Percentiles rank a stretch among this genome's conserved stretches.
Evolutionary conservation across 2,113 vertebrate genomes (phyloP).

Genomic region (Hippocampus abdominalis): DNA sequence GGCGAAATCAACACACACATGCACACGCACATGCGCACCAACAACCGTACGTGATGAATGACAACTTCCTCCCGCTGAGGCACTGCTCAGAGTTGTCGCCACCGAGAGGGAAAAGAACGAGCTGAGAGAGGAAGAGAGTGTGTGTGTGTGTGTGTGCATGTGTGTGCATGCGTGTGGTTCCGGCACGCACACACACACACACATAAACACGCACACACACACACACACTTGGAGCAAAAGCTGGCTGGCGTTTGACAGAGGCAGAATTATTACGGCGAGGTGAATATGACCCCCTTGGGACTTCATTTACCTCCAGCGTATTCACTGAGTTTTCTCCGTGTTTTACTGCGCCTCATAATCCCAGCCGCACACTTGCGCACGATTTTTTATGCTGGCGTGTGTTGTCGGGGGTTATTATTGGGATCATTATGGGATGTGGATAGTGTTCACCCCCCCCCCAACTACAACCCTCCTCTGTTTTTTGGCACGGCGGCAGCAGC

Average conservation of each 20-base stretch:
- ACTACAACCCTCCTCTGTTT: slow-evolving; percentile 29
- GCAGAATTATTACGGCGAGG: slow-evolving; percentile 72
- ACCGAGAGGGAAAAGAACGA: slow-evolving; percentile 28
- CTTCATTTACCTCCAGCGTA: slow-evolving; percentile 79
- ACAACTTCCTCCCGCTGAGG: slow-evolving; percentile 60
- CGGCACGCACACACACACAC: slow-evolving; percentile 26
- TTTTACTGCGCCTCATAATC: slow-evolving; percentile 77
- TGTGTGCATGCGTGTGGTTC: slow-evolving; percentile 34
- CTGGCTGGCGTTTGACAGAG: slow-evolving; percentile 71
- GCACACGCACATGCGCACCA: neutral
- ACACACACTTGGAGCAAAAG: slow-evolving; percentile 48
- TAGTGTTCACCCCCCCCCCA: slow-evolving; percentile 50
- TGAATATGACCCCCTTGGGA: slow-evolving; percentile 74
- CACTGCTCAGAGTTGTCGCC: slow-evolving; percentile 58
- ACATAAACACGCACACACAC: slow-evolving; percentile 33
- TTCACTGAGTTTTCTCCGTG: slow-evolving; percentile 73
- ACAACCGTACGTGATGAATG: slow-evolving; percentile 60
- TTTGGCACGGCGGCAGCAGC: slow-evolving; percentile 2
- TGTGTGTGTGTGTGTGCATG: slow-evolving; percentile 19
- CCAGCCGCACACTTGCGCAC: slow-evolving; percentile 60
- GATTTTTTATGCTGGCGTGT: slow-evolving; percentile 65
- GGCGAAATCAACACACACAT: slow-evolving; percentile 34
- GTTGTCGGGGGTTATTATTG: slow-evolving; percentile 72
- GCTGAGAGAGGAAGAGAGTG: neutral
- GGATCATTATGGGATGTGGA: slow-evolving; percentile 72